Conservation (phyloP, 2,113 vertebrate genomes). For the Lophura nycthemera region DNA sequence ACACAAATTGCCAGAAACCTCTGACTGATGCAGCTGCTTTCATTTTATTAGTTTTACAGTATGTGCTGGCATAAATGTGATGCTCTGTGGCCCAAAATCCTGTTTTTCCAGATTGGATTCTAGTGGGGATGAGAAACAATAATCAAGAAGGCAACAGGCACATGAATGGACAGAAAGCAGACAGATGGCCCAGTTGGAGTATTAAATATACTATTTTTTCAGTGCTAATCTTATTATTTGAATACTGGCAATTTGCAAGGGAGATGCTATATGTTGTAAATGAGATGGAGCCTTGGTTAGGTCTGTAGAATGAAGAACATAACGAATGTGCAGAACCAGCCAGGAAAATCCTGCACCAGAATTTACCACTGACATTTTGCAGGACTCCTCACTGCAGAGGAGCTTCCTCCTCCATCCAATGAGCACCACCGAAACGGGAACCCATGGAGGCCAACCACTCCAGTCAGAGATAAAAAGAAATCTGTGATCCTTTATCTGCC, state of each 20-base stretch:
- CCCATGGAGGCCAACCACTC: rapidly evolving
- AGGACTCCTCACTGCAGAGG: background rate
- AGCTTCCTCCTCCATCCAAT: background rate
- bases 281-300: background rate
- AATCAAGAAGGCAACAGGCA: background rate
- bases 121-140: background rate
- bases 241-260: background rate
- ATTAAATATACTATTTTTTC: background rate
- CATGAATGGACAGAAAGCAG: background rate
- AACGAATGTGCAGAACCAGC: background rate
- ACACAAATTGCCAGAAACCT: background rate
- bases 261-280: background rate
- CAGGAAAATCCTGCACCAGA: background rate
- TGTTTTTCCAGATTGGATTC: background rate
- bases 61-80: background rate
- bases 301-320: background rate
- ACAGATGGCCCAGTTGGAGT: background rate
- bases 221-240: background rate
- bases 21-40: background rate
- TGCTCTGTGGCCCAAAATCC: background rate
- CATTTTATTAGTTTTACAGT: background rate
- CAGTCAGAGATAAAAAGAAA: background rate
- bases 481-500: background rate
- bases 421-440: background rate
- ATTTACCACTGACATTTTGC: background rate